Evolutionary conservation across 1,140 invertebrate genomes (phyloP).

Genomic region (Neodiprion lecontei): DNA sequence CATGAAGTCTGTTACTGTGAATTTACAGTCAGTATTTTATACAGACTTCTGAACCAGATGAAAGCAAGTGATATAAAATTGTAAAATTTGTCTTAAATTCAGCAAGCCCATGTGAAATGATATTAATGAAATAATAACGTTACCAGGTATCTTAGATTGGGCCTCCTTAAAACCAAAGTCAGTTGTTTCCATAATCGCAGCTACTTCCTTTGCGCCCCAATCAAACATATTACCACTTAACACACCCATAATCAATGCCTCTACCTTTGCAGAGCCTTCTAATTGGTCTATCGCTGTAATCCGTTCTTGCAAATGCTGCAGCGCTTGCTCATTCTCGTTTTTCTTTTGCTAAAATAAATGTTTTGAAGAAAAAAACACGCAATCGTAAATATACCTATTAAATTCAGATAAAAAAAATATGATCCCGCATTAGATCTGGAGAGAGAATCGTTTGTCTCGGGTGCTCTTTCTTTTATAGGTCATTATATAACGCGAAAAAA

Average conservation of each 20-base stretch:
- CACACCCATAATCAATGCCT: slow-evolving; percentile 67
- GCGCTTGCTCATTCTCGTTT: slow-evolving; percentile 71
- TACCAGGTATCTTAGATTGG: slow-evolving; percentile 73
- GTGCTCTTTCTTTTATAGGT: no score
- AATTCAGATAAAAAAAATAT: slow-evolving; percentile 19
- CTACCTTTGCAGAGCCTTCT: slow-evolving; percentile 61
- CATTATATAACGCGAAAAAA: slow-evolving; percentile 10
- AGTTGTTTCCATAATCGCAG: slow-evolving; percentile 78
- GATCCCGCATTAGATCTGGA: not conserved
- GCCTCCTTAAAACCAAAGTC: slow-evolving; percentile 85
- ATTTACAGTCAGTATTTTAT: no score
- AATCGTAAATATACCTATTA: slow-evolving; percentile 1
- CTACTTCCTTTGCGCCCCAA: slow-evolving; percentile 92
- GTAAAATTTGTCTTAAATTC: slow-evolving; percentile 22
- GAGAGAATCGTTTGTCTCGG: no score
- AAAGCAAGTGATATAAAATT: slow-evolving; percentile 15
- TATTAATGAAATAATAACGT: not conserved
- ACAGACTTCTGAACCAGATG: not conserved
- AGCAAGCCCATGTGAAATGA: slow-evolving; percentile 17
- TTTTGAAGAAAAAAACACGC: slow-evolving; percentile 16
- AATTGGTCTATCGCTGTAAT: slow-evolving; percentile 66
- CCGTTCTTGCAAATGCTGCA: slow-evolving; percentile 62
- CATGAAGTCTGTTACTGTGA: no score
- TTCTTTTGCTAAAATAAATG: slow-evolving; percentile 68
- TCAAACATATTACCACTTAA: slow-evolving; percentile 94